Evolutionary conservation across 2,797 vertebrate genomes (phyloP).

Genomic region (Coregonus ussuriensis): DNA sequence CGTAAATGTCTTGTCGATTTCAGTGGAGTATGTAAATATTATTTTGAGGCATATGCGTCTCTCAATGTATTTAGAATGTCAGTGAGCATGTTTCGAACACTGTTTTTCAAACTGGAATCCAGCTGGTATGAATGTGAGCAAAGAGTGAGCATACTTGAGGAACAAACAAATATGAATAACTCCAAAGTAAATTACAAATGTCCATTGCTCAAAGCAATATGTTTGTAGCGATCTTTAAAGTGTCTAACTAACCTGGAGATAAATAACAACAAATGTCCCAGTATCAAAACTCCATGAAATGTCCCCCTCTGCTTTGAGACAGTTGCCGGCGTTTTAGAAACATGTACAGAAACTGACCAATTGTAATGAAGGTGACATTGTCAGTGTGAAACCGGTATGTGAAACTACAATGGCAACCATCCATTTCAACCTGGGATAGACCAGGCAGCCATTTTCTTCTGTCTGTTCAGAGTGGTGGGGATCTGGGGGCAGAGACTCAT

Average conservation of each 20-base stretch:
- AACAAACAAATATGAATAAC: neutral
- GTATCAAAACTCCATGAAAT: neutral
- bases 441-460: constrained; percentile 48
- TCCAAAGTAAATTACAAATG: neutral
- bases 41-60: neutral
- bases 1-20: neutral
- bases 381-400: constrained; percentile 16
- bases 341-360: neutral
- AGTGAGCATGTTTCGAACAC: neutral
- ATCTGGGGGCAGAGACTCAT: constrained; percentile 21
- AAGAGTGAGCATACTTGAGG: neutral
- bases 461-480: constrained; percentile 33
- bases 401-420: constrained; percentile 41
- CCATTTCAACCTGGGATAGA: constrained; percentile 23
- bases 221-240: neutral
- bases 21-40: neutral
- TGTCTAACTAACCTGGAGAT: neutral
- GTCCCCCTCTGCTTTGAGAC: neutral
- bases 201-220: neutral
- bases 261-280: neutral
- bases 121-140: neutral
- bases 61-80: neutral
- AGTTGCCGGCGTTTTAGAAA: neutral
- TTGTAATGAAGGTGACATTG: neutral
- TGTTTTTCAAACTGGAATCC: neutral